phyloP scores from a whole-genome alignment of 2,888 invertebrate genomes.

The Embidobia sp. region DNA sequence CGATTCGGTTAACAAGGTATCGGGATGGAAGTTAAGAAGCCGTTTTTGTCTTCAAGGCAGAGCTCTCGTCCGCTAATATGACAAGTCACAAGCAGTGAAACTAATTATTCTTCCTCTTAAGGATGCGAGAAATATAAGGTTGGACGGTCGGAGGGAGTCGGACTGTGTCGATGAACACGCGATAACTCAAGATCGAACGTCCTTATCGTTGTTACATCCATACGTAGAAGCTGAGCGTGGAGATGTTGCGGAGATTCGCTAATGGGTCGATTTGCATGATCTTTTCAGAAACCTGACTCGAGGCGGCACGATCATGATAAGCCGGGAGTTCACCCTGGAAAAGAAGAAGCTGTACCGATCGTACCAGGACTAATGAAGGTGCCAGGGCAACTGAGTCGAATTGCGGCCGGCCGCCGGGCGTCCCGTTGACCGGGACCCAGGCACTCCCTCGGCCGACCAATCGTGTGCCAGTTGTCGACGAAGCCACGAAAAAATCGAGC shows the following conservation, averaged over 20 bases:
- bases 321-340: constrained; percentile 93
- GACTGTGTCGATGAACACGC: no score
- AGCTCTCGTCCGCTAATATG: no score
- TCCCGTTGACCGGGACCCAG: constrained; percentile 42
- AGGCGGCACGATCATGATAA: constrained; percentile 93
- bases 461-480: constrained; percentile 43
- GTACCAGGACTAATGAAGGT: constrained; percentile 82
- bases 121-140: no score
- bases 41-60: no score
- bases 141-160: no score
- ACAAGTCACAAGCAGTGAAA: no score
- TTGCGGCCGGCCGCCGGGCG: constrained; percentile 5
- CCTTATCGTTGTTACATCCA: neutral
- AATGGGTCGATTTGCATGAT: constrained; percentile 32
- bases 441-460: constrained; percentile 13
- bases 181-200: no score
- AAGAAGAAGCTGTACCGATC: constrained; percentile 96
- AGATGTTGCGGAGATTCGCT: no score
- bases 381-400: constrained; percentile 32
- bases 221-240: no score
- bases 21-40: no score
- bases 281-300: constrained; percentile 90
- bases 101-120: no score
- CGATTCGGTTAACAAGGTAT: no score
- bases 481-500: constrained; percentile 28